Evolutionary conservation across 1,140 invertebrate species (phyloP).

Genomic region (Cephus cinctus): DNA sequence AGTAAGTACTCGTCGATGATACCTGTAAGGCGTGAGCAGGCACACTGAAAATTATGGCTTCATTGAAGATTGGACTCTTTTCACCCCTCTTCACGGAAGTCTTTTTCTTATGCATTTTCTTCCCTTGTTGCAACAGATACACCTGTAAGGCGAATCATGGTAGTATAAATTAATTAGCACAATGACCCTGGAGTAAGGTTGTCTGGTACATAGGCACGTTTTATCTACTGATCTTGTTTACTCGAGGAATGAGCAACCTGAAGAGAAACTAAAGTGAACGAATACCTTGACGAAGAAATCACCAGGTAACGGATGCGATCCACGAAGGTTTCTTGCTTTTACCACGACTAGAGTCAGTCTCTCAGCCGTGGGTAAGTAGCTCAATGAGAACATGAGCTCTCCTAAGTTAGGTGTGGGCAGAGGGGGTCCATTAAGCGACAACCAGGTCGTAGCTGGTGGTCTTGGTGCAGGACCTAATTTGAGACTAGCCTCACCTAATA

Average conservation of each 20-base stretch:
- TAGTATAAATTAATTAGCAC: neutral
- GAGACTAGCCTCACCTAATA: constrained; percentile 54
- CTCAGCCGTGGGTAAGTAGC: constrained; percentile 62
- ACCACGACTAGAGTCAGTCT: constrained; percentile 62
- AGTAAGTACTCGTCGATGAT: constrained; percentile 14
- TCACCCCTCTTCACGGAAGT: constrained; percentile 71
- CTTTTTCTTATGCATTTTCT: constrained; percentile 76
- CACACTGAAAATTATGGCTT: constrained; percentile 77
- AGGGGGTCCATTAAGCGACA: constrained; percentile 52
- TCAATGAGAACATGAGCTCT: constrained; percentile 62
- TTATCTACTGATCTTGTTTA: no score
- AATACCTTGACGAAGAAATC: constrained; percentile 52
- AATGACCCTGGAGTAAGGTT: neutral
- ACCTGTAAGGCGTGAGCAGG: constrained; percentile 67
- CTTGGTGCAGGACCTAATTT: constrained; percentile 52
- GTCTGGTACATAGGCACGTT: neutral
- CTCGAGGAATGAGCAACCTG: no score
- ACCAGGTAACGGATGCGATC: constrained; percentile 34
- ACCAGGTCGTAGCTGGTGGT: constrained; percentile 57
- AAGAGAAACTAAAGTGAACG: constrained; percentile 2
- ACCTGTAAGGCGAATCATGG: no score
- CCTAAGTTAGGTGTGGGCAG: constrained; percentile 62
- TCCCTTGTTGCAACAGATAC: constrained; percentile 72
- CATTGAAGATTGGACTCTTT: constrained; percentile 74
- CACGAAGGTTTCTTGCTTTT: constrained; percentile 58